phyloP scores from a whole-genome alignment of 2,888 invertebrate species.

The Branchipolynoe longqiensis region DNA sequence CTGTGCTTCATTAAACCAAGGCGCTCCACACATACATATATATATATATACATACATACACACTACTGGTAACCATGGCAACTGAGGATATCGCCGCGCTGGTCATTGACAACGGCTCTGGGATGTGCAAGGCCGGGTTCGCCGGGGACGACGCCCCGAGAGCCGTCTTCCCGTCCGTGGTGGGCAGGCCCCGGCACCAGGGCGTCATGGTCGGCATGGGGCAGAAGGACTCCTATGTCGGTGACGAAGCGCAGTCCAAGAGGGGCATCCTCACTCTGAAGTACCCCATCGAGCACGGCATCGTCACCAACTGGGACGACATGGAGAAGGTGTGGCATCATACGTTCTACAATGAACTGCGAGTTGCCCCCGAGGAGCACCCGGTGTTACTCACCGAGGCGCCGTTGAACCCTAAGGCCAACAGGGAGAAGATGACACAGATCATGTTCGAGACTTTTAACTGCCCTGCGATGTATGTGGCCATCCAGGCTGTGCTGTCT shows the following conservation, averaged over 20 bases:
- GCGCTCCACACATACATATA: neutral
- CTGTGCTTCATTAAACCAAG: neutral
- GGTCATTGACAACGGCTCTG: constrained; percentile 90
- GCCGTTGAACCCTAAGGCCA: constrained; percentile 54
- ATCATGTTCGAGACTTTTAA: constrained; percentile 84
- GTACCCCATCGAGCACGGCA: constrained; percentile 76
- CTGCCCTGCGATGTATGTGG: constrained; percentile 92
- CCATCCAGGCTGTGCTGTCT: constrained; percentile 94
- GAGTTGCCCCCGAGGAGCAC: constrained; percentile 59
- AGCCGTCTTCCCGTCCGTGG: constrained; percentile 75
- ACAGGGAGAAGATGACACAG: constrained; percentile 54
- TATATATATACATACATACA: neutral
- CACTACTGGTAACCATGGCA: constrained; percentile 62
- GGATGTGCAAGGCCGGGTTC: constrained; percentile 81
- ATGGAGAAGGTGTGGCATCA: constrained; percentile 60
- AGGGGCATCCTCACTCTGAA: constrained; percentile 78
- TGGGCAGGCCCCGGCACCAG: constrained; percentile 74
- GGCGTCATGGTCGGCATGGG: constrained; percentile 61
- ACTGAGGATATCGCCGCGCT: constrained; percentile 81
- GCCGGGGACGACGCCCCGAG: constrained; percentile 76
- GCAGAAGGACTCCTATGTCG: constrained; percentile 57
- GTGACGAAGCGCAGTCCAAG: constrained; percentile 56
- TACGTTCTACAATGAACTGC: constrained; percentile 78
- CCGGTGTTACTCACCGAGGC: constrained; percentile 58
- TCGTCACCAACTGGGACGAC: constrained; percentile 59